phyloP scores from a whole-genome alignment of 2,113 vertebrate genomes.

The Upupa epops region DNA sequence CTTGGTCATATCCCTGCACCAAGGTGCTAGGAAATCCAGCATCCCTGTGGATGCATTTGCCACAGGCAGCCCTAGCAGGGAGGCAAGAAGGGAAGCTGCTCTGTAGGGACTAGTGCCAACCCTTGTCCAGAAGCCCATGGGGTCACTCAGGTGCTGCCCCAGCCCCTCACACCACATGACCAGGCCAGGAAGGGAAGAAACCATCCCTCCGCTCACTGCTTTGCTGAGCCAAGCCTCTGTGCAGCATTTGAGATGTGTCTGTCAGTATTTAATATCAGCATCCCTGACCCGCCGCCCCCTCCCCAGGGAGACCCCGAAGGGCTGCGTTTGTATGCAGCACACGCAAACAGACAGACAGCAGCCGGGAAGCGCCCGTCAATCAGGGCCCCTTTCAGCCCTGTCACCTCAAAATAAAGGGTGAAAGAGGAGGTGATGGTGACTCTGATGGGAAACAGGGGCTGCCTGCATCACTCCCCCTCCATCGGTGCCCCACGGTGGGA shows the following conservation, averaged over 20 bases:
- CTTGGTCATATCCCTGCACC: background rate
- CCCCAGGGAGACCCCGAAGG: background rate
- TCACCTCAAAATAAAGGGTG: constrained; percentile 4
- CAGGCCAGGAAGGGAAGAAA: background rate
- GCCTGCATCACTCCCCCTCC: fast-evolving
- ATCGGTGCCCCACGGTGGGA: fast-evolving
- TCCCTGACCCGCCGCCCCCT: background rate
- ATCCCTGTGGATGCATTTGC: fast-evolving
- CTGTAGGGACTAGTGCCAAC: fast-evolving
- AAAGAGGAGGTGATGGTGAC: background rate
- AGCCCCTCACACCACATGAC: background rate
- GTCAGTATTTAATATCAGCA: background rate
- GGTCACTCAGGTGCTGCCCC: background rate
- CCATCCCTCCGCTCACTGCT: background rate
- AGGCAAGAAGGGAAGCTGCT: background rate
- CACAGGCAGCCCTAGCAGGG: background rate
- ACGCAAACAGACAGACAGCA: constrained; percentile 54
- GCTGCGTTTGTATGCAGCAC: background rate
- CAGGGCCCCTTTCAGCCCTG: constrained; percentile 2
- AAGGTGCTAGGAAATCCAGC: background rate
- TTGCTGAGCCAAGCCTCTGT: fast-evolving
- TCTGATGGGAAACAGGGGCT: background rate
- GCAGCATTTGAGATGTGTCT: background rate
- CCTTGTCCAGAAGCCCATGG: fast-evolving
- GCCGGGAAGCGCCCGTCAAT: constrained; percentile 57